Evolutionary conservation across 2,888 invertebrate species (phyloP).

Genomic region (Sarcophaga subvicina): DNA sequence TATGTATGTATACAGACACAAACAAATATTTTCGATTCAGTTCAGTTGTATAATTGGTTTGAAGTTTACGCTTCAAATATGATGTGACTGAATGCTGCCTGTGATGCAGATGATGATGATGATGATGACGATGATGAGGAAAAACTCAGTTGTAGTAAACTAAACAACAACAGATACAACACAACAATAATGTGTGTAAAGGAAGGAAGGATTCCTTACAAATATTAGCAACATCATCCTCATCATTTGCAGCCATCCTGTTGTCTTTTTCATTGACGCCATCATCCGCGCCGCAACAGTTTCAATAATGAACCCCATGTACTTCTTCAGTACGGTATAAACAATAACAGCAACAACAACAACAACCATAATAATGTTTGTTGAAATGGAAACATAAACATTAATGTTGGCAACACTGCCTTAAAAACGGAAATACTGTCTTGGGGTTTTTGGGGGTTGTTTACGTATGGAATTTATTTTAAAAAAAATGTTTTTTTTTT

Average conservation of each 20-base stretch:
- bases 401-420: constrained; percentile 33
- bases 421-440: constrained; percentile 25
- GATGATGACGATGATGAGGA: constrained; percentile 7
- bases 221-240: constrained; percentile 52
- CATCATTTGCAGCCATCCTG: neutral
- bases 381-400: constrained; percentile 14
- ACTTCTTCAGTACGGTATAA: neutral
- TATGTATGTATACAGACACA: neutral
- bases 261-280: neutral
- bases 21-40: constrained; percentile 30
- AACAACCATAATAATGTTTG: constrained; percentile 14
- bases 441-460: neutral
- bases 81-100: constrained; percentile 35
- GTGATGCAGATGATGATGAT: constrained; percentile 10
- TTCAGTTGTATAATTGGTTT: constrained; percentile 60
- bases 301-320: neutral
- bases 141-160: constrained; percentile 8
- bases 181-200: neutral
- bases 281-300: constrained; percentile 36
- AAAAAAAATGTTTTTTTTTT: neutral
- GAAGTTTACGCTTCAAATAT: constrained; percentile 65
- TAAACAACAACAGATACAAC: constrained; percentile 2
- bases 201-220: constrained; percentile 57
- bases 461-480: neutral
- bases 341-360: constrained; percentile 25